Base-by-base conservation (phyloP, 2,113 vertebrate species). In the Lepus americanus region DNA sequence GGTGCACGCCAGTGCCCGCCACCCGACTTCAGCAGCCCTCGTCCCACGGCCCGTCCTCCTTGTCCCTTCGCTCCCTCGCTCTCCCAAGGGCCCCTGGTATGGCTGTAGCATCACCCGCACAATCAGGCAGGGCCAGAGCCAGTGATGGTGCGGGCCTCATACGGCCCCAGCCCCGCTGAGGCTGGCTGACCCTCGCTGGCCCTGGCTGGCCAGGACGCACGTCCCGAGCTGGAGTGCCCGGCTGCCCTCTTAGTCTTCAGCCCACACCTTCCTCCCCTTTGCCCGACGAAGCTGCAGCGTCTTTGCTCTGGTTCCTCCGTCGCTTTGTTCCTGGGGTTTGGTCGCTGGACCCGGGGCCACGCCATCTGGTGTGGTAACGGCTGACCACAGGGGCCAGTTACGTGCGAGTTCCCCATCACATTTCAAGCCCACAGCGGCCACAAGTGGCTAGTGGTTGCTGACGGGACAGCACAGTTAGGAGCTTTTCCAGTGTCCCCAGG, bases 1-100 rank as follows among this genome's bases (percentile, higher is more conserved):
- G 5, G 2, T 4, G 25, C 8, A 0, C n/a, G 0, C 0, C 55
- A 59, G 0, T 3, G 2, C 33, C 29, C 5, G 0, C 16, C 59
- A 27, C 63, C 39, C 9, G 7, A 20, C 11, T 5, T 29, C 49
- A 3, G 13, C 13, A 9, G 2, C 23, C 1, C 5, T 33, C 22
- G 2, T 14, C 39, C 36, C 53, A 14, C 0, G 9, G 44, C 61
- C 49, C 0, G 22, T 23, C 22, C 49, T 31, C 13, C 78, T 25
- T 17, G 33, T 19, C 17, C 16, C 0, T 55, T 67, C 17, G 5
- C 51, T 82, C 51, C 0, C 44, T 44, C 19, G 0, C 4, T 53
- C n/a, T 67, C 29, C 1, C 39, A 44, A 44, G 39, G 39, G 39
- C 39, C 39, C 39, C 39, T 44, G 5, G 39, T 44, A 44, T 44